Base-by-base conservation (phyloP, 2,888 invertebrate genomes). In the Epirrhoe tristata region DNA sequence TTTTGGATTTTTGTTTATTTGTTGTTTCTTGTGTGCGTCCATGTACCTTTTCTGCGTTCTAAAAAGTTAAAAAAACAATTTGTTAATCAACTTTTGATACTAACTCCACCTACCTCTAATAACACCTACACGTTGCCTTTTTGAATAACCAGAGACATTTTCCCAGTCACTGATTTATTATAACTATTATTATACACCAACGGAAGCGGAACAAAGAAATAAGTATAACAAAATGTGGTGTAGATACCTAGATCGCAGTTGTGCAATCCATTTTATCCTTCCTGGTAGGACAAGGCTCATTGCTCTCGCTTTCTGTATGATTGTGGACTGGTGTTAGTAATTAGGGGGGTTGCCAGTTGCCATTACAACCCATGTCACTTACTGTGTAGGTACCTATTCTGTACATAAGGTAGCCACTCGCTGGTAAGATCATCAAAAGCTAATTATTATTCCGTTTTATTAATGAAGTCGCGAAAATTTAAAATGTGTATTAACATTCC, bases 281-380 rank as follows among this genome's bases (percentile, higher is more conserved):
- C 77, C 80, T 72, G 55, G 72, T 69, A 46, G 2, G 62, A 56
- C 66, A 70, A 61, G 82, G 79, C 72, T 73, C 78, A 77, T 71
- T 76, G 76, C 76, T 70, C 72, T 74, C 78, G 71, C 82, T 82
- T 82, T 82, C 82, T 69, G 74, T 69, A 73, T 77, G 79, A 84
- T 81, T 81, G 75, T 61, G 65, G 77, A 67, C 66, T 67, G 64
- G 59, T 48, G 60, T 34, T 55, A 17, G 63, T 52, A 72, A 77
- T 80, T 76, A 75, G 34, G 17, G 31, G 66, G 77, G 70, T 71
- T 58, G 57, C 66, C n/a, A n/a, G n/a, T n/a, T n/a, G n/a, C n/a
- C n/a, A n/a, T n/a, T n/a, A n/a, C n/a, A n/a, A n/a, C n/a, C n/a
- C n/a, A n/a, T n/a, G n/a, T n/a, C n/a, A n/a, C n/a, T n/a, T n/a